Evolutionary conservation across 2,888 invertebrate species (phyloP).

Genomic region (Rosalia funebris): DNA sequence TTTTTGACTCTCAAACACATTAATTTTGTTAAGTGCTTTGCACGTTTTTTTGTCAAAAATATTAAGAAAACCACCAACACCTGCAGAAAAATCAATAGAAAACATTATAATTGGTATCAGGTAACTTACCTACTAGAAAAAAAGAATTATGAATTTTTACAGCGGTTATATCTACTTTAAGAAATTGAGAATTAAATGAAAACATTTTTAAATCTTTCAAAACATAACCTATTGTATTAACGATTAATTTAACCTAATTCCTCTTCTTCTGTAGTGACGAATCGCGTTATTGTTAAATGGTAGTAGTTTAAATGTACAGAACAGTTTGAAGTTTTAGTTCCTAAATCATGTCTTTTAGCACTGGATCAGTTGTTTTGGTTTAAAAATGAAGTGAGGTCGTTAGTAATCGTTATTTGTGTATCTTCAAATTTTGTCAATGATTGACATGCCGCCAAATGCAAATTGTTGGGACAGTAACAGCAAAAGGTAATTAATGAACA

Average conservation of each 20-base stretch:
- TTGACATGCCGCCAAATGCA: constrained; percentile 26
- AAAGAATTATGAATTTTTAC: constrained; percentile 63
- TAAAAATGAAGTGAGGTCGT: not conserved
- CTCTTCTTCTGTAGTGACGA: too few relatives aligned
- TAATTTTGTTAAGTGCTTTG: constrained; percentile 45
- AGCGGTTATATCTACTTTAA: constrained; percentile 66
- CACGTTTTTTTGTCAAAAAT: constrained; percentile 50
- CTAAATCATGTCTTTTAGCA: too few relatives aligned
- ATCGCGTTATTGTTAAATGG: too few relatives aligned
- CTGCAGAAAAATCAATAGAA: constrained; percentile 60
- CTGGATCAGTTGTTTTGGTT: not conserved
- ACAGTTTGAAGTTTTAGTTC: too few relatives aligned
- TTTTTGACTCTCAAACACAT: constrained; percentile 66
- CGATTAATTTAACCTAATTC: too few relatives aligned
- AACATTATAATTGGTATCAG: constrained; percentile 3
- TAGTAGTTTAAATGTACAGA: too few relatives aligned
- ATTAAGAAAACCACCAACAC: constrained; percentile 66
- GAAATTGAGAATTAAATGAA: constrained; percentile 41
- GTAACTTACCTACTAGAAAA: constrained; percentile 65
- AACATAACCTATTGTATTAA: constrained; percentile 10
- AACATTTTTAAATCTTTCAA: constrained; percentile 26
- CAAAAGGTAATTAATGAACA: constrained; percentile 16
- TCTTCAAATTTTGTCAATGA: too few relatives aligned
- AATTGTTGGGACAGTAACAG: constrained; percentile 9
- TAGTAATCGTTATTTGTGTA: too few relatives aligned